Conservation (phyloP, 2,888 invertebrate genomes). For the Celastrina argiolus region DNA sequence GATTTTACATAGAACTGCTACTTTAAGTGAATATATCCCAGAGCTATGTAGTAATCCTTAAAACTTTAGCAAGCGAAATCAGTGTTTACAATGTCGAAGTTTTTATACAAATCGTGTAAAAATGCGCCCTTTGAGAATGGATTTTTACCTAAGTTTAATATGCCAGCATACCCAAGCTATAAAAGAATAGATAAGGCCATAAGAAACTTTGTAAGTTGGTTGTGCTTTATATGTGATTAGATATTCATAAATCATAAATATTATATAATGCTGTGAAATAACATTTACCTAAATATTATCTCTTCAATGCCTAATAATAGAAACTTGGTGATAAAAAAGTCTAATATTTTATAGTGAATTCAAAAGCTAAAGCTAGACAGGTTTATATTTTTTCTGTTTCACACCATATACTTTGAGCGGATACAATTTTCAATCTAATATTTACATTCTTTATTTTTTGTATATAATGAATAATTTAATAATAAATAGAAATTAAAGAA, state of each 20-base stretch:
- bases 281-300: neutral
- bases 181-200: conserved; percentile 49
- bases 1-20: neutral
- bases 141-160: conserved; percentile 51
- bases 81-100: conserved; percentile 48
- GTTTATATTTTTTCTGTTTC: no score
- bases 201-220: conserved; percentile 36
- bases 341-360: no score
- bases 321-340: neutral
- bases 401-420: no score
- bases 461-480: no score
- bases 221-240: neutral
- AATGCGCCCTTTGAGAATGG: conserved; percentile 60
- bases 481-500: no score
- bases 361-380: no score
- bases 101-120: conserved; percentile 61
- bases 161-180: conserved; percentile 44
- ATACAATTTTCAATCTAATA: no score
- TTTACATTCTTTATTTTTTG: no score
- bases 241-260: neutral
- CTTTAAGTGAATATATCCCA: neutral
- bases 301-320: neutral
- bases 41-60: neutral
- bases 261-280: conserved; percentile 17
- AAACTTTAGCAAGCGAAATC: neutral